Conservation (phyloP, 2,797 vertebrate genomes). For the Spinus olivaceus region DNA sequence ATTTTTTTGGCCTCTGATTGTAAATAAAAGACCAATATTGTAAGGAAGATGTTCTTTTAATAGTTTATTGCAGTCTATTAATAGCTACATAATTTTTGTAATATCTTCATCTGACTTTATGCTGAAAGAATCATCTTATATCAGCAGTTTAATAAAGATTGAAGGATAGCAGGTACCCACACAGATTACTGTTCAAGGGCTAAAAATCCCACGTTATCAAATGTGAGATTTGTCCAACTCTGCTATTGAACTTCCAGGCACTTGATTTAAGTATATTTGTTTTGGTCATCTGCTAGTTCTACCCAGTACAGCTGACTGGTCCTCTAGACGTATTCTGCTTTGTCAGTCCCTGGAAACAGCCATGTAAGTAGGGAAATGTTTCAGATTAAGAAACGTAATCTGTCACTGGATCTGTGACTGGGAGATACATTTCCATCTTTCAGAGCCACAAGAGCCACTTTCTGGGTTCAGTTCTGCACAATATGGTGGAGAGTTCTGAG, state of each 20-base stretch:
- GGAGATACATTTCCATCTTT: not conserved
- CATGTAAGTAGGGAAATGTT: fast-evolving
- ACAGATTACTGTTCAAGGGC: not conserved
- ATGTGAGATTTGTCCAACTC: not conserved
- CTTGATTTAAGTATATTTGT: not conserved
- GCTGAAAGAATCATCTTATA: not conserved
- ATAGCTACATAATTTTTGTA: not conserved
- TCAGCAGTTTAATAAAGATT: constrained; percentile 21
- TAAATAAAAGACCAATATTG: not conserved
- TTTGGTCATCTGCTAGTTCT: not conserved
- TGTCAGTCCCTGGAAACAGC: not conserved
- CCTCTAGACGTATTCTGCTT: not conserved
- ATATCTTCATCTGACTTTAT: not conserved
- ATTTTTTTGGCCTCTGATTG: not conserved
- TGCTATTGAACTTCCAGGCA: not conserved
- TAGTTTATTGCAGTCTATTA: not conserved
- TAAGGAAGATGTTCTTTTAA: not conserved
- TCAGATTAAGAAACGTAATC: not conserved
- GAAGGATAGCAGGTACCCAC: fast-evolving
- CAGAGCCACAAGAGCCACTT: not conserved
- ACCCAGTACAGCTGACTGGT: not conserved
- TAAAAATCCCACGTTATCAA: not conserved
- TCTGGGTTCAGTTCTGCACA: not conserved
- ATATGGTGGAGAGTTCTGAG: not conserved
- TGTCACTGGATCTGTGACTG: not conserved